Conservation (phyloP, 2,888 invertebrate species). For the Megamerina dolium region DNA sequence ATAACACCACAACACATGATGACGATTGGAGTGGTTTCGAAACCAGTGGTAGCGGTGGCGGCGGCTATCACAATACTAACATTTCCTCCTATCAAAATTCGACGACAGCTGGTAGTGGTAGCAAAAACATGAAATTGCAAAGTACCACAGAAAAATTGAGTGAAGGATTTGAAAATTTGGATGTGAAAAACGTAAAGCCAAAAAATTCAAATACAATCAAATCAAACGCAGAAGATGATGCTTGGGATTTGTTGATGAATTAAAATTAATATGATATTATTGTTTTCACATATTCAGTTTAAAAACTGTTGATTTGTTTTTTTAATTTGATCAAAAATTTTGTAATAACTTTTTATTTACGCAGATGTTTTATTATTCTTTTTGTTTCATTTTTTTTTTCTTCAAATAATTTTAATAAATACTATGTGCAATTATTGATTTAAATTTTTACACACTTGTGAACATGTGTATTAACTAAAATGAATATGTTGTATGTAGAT, state of each 20-base stretch:
- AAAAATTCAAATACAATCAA: slow-evolving; percentile 26
- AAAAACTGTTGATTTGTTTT: background rate
- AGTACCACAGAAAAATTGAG: slow-evolving; percentile 35
- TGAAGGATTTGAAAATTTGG: slow-evolving; percentile 44
- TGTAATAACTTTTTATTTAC: too few relatives aligned
- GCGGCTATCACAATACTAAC: too few relatives aligned
- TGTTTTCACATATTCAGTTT: too few relatives aligned
- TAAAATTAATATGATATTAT: slow-evolving; percentile 39
- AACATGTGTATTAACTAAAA: too few relatives aligned
- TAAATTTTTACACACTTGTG: too few relatives aligned
- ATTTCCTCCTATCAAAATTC: slow-evolving; percentile 42
- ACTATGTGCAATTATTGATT: too few relatives aligned
- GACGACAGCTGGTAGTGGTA: slow-evolving; percentile 21
- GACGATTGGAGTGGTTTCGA: slow-evolving; percentile 49
- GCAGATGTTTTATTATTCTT: too few relatives aligned
- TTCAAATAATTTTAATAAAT: too few relatives aligned
- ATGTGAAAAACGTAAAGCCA: slow-evolving; percentile 44
- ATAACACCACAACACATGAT: slow-evolving; percentile 30
- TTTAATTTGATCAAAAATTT: background rate
- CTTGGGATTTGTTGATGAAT: slow-evolving; percentile 58
- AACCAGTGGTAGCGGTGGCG: too few relatives aligned
- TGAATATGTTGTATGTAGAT: too few relatives aligned
- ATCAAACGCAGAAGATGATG: slow-evolving; percentile 55
- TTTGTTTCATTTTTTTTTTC: too few relatives aligned
- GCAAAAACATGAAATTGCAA: slow-evolving; percentile 38